phyloP scores from a whole-genome alignment of 2,113 vertebrate genomes.

The Tiliqua scincoides region DNA sequence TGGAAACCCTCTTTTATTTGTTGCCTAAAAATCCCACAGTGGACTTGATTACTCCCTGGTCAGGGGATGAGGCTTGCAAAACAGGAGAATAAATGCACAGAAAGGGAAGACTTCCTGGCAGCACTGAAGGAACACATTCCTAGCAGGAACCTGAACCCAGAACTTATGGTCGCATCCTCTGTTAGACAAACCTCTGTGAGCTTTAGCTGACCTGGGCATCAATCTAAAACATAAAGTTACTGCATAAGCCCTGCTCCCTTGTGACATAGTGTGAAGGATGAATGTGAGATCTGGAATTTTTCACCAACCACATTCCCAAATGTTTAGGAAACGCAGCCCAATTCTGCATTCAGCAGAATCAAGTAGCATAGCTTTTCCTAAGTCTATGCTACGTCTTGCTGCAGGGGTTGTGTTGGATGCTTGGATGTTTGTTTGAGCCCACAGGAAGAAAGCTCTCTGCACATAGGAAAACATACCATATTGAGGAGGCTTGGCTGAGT shows the following conservation, averaged over 20 bases:
- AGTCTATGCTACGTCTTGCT: not conserved
- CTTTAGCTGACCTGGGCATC: not conserved
- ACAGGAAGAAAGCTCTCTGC: too few relatives aligned
- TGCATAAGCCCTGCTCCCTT: not conserved
- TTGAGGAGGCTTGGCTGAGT: too few relatives aligned
- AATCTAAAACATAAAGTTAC: not conserved
- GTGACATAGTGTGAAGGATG: not conserved
- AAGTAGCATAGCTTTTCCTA: not conserved
- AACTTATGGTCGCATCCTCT: accelerated
- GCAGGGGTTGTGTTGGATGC: too few relatives aligned
- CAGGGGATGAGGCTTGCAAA: not conserved
- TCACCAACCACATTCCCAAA: not conserved
- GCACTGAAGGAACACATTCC: not conserved
- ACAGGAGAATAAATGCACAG: not conserved
- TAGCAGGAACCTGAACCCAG: not conserved
- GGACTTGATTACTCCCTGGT: not conserved
- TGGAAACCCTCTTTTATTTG: constrained; percentile 23
- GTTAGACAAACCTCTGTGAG: too few relatives aligned
- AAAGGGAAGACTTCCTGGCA: constrained; percentile 6
- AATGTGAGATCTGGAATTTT: not conserved
- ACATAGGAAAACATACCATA: too few relatives aligned
- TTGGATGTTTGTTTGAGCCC: too few relatives aligned
- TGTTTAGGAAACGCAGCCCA: not conserved
- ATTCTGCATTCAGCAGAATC: not conserved
- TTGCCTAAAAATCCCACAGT: not conserved